Conservation (phyloP, 2,888 invertebrate genomes). For the Dynastes grantii region DNA sequence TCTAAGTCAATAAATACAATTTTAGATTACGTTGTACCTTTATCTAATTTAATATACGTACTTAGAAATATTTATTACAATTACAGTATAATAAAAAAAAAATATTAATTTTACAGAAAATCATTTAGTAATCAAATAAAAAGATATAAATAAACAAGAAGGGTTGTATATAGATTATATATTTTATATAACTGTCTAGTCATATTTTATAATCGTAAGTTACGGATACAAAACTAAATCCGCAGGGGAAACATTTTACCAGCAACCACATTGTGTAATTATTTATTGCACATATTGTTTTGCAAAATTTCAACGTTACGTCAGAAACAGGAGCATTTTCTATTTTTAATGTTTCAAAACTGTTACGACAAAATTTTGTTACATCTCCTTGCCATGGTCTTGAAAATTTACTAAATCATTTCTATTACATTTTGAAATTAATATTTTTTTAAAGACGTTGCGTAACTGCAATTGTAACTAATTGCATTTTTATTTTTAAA, state of each 20-base stretch:
- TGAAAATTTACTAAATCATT: slow-evolving; percentile 18
- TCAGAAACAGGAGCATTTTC: slow-evolving; percentile 14
- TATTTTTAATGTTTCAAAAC: slow-evolving; percentile 4
- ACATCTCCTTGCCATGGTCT: background rate
- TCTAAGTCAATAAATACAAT: slow-evolving; percentile 1
- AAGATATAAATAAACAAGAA: slow-evolving; percentile 2
- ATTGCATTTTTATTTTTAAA: no score
- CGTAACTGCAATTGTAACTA: no score
- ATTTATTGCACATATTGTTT: slow-evolving; percentile 21
- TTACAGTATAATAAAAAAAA: background rate
- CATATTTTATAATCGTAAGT: slow-evolving; percentile 18
- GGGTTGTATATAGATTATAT: slow-evolving; percentile 18
- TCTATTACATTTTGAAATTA: slow-evolving; percentile 9
- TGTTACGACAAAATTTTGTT: slow-evolving; percentile 7
- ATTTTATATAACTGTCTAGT: slow-evolving; percentile 14
- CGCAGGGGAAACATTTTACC: slow-evolving; percentile 6
- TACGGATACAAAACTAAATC: slow-evolving; percentile 13
- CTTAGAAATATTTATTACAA: no score
- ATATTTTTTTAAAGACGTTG: background rate
- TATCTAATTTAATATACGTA: no score
- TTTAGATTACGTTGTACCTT: background rate
- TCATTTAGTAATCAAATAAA: slow-evolving; percentile 11
- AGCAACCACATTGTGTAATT: background rate
- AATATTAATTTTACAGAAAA: slow-evolving; percentile 9
- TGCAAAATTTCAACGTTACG: slow-evolving; percentile 22